A percentile compares a stretch with the other conserved stretches of the same genome.
Evolutionary conservation across 2,113 vertebrate species (phyloP).

Genomic region (Anolis carolinensis): DNA sequence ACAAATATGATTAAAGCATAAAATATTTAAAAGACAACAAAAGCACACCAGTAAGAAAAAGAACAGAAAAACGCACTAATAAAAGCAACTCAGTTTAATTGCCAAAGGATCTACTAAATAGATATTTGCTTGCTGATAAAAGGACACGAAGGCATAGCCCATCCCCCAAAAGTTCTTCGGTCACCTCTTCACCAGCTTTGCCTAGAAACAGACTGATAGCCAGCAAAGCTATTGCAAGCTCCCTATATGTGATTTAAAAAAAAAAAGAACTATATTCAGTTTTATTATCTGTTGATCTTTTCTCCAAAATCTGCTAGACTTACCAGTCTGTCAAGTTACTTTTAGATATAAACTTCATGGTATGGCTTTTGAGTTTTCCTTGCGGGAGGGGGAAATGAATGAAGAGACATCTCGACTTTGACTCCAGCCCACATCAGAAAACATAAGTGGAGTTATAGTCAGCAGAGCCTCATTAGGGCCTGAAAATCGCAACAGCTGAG

Average conservation of each 20-base stretch:
- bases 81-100: neutral
- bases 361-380: slow-evolving; percentile 29
- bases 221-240: neutral
- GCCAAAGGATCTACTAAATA: neutral
- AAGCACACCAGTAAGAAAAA: neutral
- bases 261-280: neutral
- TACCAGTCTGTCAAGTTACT: slow-evolving; percentile 33
- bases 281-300: neutral
- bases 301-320: slow-evolving; percentile 22
- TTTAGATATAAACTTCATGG: neutral
- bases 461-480: slow-evolving; percentile 61
- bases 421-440: slow-evolving; percentile 58
- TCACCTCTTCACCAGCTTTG: neutral
- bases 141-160: neutral
- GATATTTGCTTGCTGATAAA: neutral
- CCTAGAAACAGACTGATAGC: neutral
- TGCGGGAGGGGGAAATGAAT: neutral
- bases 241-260: neutral
- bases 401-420: slow-evolving; percentile 46
- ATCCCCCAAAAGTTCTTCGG: no score
- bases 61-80: neutral
- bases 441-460: slow-evolving; percentile 44
- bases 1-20: neutral
- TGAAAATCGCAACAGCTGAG: slow-evolving; percentile 56
- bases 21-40: neutral